Base-by-base conservation (phyloP, 2,113 vertebrate genomes). In the Dinomys branickii region DNA sequence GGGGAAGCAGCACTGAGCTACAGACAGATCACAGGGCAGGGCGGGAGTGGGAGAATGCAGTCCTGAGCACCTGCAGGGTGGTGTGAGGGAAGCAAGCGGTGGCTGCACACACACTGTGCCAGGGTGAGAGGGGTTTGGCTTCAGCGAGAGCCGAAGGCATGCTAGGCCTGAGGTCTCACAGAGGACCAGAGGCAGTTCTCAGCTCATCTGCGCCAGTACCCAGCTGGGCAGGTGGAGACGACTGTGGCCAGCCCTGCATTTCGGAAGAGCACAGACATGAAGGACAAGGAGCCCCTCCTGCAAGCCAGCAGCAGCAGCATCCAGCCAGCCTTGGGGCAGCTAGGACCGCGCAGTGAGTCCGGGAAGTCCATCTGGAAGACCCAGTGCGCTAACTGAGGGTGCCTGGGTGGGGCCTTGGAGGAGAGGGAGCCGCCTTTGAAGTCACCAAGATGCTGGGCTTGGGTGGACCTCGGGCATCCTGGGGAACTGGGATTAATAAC, bases 381-480 rank as follows among this genome's bases (percentile, higher is more conserved):
- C 56, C 33, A 26, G 93, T 88, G 91, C 35, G 67, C 54, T 61
- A 91, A 78, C 16, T 35, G 75, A 61, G 90, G 24, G 26, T n/a
- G 77, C 52, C 59, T 50, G 88, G 87, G 67, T 88, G 93, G 84
- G 24, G 67, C 65, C 10, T 44, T 33, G 26, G 33, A 71, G 30
- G 28, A 33, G 4, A 65, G 16, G 47, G 41, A 75, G 84, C 87
- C 38, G 24, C 3, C 67, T 89, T 95, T 97, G 96, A 96, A 92
- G 85, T 89, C 91, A 89, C 73, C 82, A 92, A 94, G 65, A 84
- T 96, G 69, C 80, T 85, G 90, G 65, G 80, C 65, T 93, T 67
- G 73, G 90, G 80, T 85, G 50, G 78, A 61, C 84, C 82, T 85
- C 65, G 81, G 30, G 38, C 50, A 65, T 35, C 71, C 22, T 20